Percentiles rank a stretch among this genome's conserved stretches.
phyloP scores from a whole-genome alignment of 2,797 vertebrate genomes.

The Mormyrops boulengeri region DNA sequence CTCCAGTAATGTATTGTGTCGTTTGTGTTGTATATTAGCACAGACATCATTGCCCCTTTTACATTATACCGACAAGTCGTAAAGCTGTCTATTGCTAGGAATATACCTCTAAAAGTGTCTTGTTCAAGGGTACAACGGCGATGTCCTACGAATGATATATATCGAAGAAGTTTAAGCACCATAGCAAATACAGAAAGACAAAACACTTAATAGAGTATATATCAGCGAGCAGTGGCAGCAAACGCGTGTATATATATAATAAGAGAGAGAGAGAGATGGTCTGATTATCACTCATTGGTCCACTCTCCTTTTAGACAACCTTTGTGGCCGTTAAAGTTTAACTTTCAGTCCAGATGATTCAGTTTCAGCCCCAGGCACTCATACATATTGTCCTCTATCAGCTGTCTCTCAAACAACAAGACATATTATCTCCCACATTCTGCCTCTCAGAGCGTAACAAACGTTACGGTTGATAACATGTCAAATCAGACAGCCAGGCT shows the following conservation, averaged over 20 bases:
- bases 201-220: background rate
- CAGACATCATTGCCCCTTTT: background rate
- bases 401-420: conserved; percentile 29
- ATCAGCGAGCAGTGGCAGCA: background rate
- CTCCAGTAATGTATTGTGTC: background rate
- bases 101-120: background rate
- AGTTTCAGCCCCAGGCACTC: background rate
- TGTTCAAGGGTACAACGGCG: background rate
- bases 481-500: conserved; percentile 27
- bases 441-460: conserved; percentile 30
- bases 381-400: background rate
- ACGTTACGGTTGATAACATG: conserved; percentile 34
- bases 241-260: background rate
- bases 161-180: background rate
- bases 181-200: background rate
- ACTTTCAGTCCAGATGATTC: conserved; percentile 5
- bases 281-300: background rate
- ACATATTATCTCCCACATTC: conserved; percentile 28
- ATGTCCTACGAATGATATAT: background rate
- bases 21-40: background rate
- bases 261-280: background rate
- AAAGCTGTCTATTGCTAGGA: background rate
- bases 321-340: background rate
- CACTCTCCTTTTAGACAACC: background rate
- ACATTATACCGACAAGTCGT: background rate